Evolutionary conservation across 2,113 vertebrate genomes (phyloP).

Genomic region (Tychaedon coryphoeus): DNA sequence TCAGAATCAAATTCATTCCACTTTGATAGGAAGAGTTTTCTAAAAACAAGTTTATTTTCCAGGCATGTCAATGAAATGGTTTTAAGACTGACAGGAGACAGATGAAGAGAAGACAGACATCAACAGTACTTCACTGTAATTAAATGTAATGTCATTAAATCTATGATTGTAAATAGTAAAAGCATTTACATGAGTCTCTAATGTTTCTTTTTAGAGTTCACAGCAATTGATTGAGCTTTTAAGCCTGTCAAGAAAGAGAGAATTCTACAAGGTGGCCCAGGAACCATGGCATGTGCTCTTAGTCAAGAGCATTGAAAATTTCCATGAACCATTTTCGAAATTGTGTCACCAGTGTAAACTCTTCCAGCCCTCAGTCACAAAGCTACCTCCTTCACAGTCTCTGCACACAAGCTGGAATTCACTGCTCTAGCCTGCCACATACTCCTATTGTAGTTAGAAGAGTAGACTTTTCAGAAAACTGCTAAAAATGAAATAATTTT

Average conservation of each 20-base stretch:
- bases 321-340: neutral
- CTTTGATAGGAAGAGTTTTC: neutral
- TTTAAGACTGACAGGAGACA: neutral
- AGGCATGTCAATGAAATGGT: neutral
- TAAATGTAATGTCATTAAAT: neutral
- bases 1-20: neutral
- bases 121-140: neutral
- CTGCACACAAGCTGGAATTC: neutral
- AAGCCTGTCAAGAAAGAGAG: neutral
- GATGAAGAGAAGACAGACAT: neutral
- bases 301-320: neutral
- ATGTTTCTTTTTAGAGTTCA: neutral
- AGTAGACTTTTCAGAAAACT: neutral
- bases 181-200: neutral
- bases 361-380: neutral
- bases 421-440: neutral
- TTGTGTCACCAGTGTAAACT: neutral
- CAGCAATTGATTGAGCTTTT: neutral
- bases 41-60: neutral
- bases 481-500: neutral
- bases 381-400: neutral
- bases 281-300: fast-evolving
- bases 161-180: neutral
- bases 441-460: neutral
- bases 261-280: neutral